Conservation (phyloP, 2,113 vertebrate genomes). For the Gymnogyps californianus region DNA sequence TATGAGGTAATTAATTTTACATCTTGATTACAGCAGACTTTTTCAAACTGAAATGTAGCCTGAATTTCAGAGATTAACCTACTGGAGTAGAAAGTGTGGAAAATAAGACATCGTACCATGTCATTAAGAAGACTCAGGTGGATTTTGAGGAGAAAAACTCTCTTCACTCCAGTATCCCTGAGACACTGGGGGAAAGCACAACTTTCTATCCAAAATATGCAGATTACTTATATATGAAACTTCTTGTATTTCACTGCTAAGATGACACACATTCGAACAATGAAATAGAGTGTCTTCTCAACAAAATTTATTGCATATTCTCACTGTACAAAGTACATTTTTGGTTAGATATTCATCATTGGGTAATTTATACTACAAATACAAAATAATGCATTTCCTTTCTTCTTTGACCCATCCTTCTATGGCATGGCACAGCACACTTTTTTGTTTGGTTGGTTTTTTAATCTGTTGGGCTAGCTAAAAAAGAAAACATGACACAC, state of each 20-base stretch:
- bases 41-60: neutral
- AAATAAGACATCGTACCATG: neutral
- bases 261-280: neutral
- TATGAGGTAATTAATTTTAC: neutral
- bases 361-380: neutral
- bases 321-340: neutral
- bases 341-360: neutral
- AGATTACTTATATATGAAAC: neutral
- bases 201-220: neutral
- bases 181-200: neutral
- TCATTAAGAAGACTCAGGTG: neutral
- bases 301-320: neutral
- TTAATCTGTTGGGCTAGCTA: neutral
- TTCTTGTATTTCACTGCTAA: neutral
- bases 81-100: neutral
- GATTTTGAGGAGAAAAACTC: neutral
- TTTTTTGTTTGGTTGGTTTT: neutral
- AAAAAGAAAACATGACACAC: neutral
- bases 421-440: fast-evolving
- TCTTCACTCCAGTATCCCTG: neutral
- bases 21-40: neutral
- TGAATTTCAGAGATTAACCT: neutral
- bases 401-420: neutral
- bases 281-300: neutral
- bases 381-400: neutral